Base-by-base conservation (phyloP, 2,888 invertebrate species). In the Platypus cylindrus region DNA sequence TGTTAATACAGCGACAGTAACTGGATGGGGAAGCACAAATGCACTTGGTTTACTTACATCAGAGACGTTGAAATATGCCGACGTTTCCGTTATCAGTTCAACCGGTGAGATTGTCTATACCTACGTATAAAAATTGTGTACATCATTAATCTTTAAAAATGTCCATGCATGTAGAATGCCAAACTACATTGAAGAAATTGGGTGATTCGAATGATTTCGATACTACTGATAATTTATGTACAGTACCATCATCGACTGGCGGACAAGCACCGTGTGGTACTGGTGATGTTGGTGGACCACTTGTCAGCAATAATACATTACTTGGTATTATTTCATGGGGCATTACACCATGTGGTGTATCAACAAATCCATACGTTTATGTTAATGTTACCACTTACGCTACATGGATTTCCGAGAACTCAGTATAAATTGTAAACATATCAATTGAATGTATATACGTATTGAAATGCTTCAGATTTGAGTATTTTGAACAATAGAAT, bases 321-420 rank as follows among this genome's bases (percentile, higher is more conserved):
- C 45, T 69, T 8, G 72, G 72, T 15, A 52, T 71, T 1, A 68
- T 70, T 0, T 72, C 71, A 1, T 72, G 70, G 70, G 70, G 70
- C 1, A 51, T 65, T 2, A 54, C 57, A 1, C 71, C 70, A 1
- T 71, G 71, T 47, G 70, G 69, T 2, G 53, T 58, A 27, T 17
- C 14, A 9, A 67, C 66, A 3, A 66, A 67, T 2, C 71, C 71
- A 0, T 66, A 69, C 1, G 66, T 71, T 2, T 70, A 65, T 44
- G 68, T 68, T 0, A 67, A 67, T 45, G 66, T 68, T 0, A 60
- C 64, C 3, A 53, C 55, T 12, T 68, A 66, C 43, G 50, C 66
- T 30, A 22, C 35, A 13, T 43, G 45, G 45, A 43, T 46, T n/a
- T n/a, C n/a, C n/a, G n/a, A n/a, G n/a, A n/a, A n/a, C n/a, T n/a